phyloP scores from a whole-genome alignment of 2,888 invertebrate genomes.

The Alcis repandata region DNA sequence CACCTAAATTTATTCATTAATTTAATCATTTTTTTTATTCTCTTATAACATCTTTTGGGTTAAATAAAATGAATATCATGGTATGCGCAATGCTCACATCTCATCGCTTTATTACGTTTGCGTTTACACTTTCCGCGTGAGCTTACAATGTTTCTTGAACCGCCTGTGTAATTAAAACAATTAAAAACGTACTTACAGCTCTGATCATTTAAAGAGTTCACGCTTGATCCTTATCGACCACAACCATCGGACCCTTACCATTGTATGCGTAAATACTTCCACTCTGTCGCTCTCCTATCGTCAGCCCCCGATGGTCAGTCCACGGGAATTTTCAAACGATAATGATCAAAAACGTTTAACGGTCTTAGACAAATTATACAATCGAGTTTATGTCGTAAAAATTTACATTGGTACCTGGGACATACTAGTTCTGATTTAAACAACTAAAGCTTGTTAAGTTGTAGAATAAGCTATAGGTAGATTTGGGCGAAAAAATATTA shows the following conservation, averaged over 20 bases:
- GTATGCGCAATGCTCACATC: neutral
- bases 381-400: too few relatives aligned
- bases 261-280: conserved; percentile 47
- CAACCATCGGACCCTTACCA: conserved; percentile 53
- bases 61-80: too few relatives aligned
- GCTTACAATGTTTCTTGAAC: neutral
- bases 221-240: conserved; percentile 58
- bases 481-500: too few relatives aligned
- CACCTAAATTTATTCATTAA: too few relatives aligned
- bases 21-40: too few relatives aligned
- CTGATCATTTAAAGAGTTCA: conserved; percentile 61
- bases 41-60: too few relatives aligned
- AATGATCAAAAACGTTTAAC: conserved; percentile 42
- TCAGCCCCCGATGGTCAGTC: conserved; percentile 29
- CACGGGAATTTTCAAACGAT: conserved; percentile 45
- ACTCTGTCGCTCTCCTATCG: conserved; percentile 49
- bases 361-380: conserved; percentile 21
- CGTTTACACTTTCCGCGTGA: too few relatives aligned
- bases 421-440: too few relatives aligned
- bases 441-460: too few relatives aligned
- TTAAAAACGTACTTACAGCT: conserved; percentile 1
- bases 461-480: too few relatives aligned
- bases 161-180: conserved; percentile 2
- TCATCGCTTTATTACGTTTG: neutral
- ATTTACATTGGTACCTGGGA: too few relatives aligned